These are phyloP conservation scores for Eumerus sabulonum DNA, from an alignment of 2,888 invertebrate species.

Conservation along the genomic window DNA sequence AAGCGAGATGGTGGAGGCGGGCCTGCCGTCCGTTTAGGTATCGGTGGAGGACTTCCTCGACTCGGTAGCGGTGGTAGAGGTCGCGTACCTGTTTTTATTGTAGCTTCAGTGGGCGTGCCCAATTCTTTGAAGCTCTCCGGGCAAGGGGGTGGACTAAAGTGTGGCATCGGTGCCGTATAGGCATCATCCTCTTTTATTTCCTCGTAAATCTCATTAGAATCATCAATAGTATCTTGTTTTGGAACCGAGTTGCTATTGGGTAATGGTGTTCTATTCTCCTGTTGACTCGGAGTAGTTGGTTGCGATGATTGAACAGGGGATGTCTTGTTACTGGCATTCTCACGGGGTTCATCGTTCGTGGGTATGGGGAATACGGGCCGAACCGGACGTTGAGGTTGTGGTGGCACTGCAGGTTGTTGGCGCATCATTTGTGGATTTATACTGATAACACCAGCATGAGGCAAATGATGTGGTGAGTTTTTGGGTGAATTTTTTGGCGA, in stretches of 20 bases:
- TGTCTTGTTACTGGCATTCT: constrained; percentile 37
- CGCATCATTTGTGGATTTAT: constrained; percentile 76
- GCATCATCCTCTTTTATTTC: constrained; percentile 81
- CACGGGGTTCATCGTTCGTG: constrained; percentile 54
- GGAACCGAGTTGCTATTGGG: constrained; percentile 69
- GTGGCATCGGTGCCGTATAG: constrained; percentile 82
- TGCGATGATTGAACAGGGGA: constrained; percentile 74
- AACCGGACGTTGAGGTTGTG: constrained; percentile 70
- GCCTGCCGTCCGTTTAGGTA: constrained; percentile 77
- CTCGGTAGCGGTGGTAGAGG: constrained; percentile 82
- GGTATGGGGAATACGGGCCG: constrained; percentile 72
- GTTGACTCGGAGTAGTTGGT: constrained; percentile 74
- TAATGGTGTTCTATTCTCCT: constrained; percentile 73
- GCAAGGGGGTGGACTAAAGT: constrained; percentile 79
- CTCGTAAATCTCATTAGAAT: constrained; percentile 80
- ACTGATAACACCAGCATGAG: constrained; percentile 81
- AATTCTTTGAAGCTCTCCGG: constrained; percentile 77
- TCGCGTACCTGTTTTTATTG: constrained; percentile 79
- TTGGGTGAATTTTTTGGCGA: constrained; percentile 80
- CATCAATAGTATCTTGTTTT: constrained; percentile 10
- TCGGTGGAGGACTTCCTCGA: constrained; percentile 79
- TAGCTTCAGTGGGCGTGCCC: constrained; percentile 73
- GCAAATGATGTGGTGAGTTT: constrained; percentile 78
- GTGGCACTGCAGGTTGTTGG: constrained; percentile 72
- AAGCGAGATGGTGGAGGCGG: constrained; percentile 77